Percentiles rank a stretch among this genome's conserved stretches.
These are phyloP conservation scores for Bombylius discolor DNA, from an alignment of 2,888 invertebrate genomes.

Conservation along the genomic window DNA sequence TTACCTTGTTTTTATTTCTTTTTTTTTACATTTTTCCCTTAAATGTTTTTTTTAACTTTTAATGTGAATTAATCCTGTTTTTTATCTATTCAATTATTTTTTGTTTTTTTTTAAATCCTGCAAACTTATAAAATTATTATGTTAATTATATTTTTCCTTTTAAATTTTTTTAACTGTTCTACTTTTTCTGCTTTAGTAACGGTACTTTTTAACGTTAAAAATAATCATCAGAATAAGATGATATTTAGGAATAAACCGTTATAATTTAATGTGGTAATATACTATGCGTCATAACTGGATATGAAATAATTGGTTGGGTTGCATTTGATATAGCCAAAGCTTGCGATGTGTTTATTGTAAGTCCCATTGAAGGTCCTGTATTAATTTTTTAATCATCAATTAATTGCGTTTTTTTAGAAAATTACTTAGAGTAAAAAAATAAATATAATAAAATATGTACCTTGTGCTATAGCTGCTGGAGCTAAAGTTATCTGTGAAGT, in stretches of 20 bases:
- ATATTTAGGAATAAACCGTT: background rate
- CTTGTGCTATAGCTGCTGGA: conserved; percentile 18
- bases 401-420: background rate
- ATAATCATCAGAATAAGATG: no score
- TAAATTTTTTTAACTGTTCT: no score
- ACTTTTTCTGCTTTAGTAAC: no score
- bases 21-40: no score
- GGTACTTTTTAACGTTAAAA: no score
- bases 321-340: conserved; percentile 47
- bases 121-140: no score
- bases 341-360: conserved; percentile 38
- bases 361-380: conserved; percentile 23
- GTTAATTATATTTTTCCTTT: no score
- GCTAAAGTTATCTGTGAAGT: conserved; percentile 23
- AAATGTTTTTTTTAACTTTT: no score
- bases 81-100: no score
- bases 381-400: background rate
- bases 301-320: conserved; percentile 49
- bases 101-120: no score
- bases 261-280: conserved; percentile 26
- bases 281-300: conserved; percentile 52
- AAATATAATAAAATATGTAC: conserved; percentile 1
- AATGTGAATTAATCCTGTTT: no score
- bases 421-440: background rate
- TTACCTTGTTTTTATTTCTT: no score